Conservation (phyloP, 1,140 invertebrate species). For the Drosophila jambulina region DNA sequence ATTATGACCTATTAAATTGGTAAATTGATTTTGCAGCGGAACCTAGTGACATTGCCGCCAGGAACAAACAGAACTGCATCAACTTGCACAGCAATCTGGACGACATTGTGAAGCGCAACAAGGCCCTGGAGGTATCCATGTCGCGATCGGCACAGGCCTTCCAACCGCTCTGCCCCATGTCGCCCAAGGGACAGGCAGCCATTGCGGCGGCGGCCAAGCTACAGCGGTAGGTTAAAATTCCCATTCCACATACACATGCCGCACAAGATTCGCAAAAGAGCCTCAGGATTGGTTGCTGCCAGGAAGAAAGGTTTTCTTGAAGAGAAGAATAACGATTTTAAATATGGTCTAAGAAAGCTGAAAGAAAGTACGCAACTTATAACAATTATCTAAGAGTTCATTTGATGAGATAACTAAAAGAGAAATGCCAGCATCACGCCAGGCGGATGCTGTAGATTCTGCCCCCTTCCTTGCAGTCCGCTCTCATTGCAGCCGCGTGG, state of each 20-base stretch:
- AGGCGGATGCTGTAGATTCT: constrained; percentile 38
- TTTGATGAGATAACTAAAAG: constrained; percentile 17
- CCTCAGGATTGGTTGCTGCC: constrained; percentile 48
- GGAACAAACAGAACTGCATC: constrained; percentile 83
- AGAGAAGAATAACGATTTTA: background rate
- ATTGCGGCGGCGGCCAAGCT: constrained; percentile 59
- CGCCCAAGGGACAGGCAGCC: constrained; percentile 86
- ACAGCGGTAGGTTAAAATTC: constrained; percentile 74
- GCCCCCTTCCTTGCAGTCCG: constrained; percentile 7
- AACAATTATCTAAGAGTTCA: background rate
- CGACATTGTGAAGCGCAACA: constrained; percentile 82
- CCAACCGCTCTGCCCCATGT: constrained; percentile 94
- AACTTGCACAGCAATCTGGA: constrained; percentile 84
- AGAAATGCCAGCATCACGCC: constrained; percentile 9
- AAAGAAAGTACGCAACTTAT: background rate
- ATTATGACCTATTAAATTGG: background rate
- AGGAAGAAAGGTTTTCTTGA: background rate
- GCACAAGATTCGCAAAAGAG: constrained; percentile 14
- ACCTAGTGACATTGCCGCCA: constrained; percentile 69
- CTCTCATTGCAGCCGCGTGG: constrained; percentile 47
- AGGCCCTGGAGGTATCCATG: constrained; percentile 90
- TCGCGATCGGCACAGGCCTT: constrained; percentile 92
- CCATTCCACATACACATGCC: constrained; percentile 3
- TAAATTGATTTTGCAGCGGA: constrained; percentile 52
- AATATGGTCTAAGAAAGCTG: background rate